Evolutionary conservation across 2,797 vertebrate species (phyloP), one percentile per base, ranked within the genome.

Genomic region (Sebastolobus alascanus): DNA sequence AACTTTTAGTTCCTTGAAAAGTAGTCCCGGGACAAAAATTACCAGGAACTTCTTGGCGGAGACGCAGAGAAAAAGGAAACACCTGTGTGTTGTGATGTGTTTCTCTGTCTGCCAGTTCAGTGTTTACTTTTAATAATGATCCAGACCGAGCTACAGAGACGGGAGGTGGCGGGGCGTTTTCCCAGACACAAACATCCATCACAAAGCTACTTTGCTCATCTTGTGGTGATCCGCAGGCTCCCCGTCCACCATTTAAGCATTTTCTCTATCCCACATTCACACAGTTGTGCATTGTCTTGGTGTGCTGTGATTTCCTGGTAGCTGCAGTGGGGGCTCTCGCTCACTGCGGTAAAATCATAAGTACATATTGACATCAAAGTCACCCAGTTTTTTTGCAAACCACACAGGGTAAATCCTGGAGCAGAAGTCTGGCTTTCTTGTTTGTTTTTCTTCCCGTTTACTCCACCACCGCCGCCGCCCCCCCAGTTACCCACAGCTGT

Each of bases 351-450:
- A 10, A 82, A 83, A 72, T 82, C 66, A 37, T 65, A 66, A 82
- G 65, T 64, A 81, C 76, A 75, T 80, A 68, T 63, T 90, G 75
- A 83, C 85, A 87, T 91, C 68, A 87, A 83, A 87, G 84, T 69
- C 33, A 8, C 10, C 29, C 43, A 18, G 40, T 74, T 87, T n/a
- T 72, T 72, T 74, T 54, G 20, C 72, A 65, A 87, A 85, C 79
- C 85, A 29, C 77, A 29, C 65, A 52, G 59, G 67, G 73, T 69
- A 76, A 89, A 70, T 61, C 25, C 55, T 52, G 64, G 50, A 80
- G 79, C 71, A 86, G 61, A 83, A 65, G 56, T 85, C 75, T 77
- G 54, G 20, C 58, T 75, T 8, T 73, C 27, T 82, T 78, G 40
- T 86, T 89, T 89, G 40, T 82, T 84, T 86, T 77, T 67, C 65